Percentiles rank a stretch among this genome's conserved stretches.
Evolutionary conservation across 2,113 vertebrate species (phyloP).

Genomic region (Carettochelys insculpta): DNA sequence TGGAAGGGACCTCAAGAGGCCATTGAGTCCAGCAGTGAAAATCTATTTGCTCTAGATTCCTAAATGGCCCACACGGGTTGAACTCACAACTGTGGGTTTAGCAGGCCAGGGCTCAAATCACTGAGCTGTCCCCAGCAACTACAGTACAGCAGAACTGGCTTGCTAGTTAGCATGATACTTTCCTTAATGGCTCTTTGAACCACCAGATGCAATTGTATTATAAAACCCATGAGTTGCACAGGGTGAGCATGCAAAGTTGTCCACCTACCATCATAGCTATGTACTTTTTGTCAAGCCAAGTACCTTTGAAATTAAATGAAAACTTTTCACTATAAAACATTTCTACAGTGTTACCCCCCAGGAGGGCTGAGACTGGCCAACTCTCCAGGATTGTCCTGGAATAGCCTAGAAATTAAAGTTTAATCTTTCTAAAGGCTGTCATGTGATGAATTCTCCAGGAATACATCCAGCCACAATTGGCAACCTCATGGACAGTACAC

Average conservation of each 20-base stretch:
- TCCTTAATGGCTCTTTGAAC: not conserved
- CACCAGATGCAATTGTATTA: fast-evolving
- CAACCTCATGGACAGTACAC: not conserved
- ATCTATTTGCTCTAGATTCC: no score
- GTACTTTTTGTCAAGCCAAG: not conserved
- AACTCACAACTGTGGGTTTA: no score
- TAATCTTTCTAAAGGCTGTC: no score
- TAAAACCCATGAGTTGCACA: not conserved
- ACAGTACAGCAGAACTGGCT: not conserved
- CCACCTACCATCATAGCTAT: not conserved
- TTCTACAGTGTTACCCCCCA: not conserved
- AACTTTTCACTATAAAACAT: not conserved
- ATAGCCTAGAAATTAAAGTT: no score
- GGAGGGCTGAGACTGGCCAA: no score
- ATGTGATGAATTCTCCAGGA: not conserved
- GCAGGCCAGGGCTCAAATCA: no score
- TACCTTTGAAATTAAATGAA: not conserved
- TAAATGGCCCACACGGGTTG: no score
- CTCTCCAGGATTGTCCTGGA: no score
- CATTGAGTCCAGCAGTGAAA: no score
- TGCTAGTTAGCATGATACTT: not conserved
- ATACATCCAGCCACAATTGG: not conserved
- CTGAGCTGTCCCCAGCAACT: no score
- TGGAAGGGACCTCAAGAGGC: no score
- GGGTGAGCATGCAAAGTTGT: not conserved